phyloP scores from a whole-genome alignment of 1,140 invertebrate genomes.

The Pristionchus pacificus region DNA sequence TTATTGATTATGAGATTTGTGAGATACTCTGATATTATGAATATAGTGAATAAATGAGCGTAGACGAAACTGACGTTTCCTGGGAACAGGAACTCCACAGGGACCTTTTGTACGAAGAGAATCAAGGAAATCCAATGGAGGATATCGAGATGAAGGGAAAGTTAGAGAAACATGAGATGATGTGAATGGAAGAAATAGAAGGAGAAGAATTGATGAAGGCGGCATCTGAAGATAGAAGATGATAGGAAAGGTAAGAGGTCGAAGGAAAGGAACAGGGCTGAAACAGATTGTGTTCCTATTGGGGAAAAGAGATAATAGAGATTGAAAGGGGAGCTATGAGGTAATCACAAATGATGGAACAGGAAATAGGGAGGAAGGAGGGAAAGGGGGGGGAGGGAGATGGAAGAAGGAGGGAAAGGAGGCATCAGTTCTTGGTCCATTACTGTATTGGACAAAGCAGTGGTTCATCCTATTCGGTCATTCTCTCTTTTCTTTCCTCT shows the following conservation, averaged over 20 bases:
- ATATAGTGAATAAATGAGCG: slow-evolving; percentile 66
- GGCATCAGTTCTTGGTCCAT: too few relatives aligned
- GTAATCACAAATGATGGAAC: not conserved
- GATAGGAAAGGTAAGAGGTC: not conserved
- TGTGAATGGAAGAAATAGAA: not conserved
- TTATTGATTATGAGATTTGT: slow-evolving; percentile 77
- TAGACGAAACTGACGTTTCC: slow-evolving; percentile 69
- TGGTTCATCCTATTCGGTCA: not conserved
- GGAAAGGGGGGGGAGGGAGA: too few relatives aligned
- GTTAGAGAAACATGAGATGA: slow-evolving; percentile 57
- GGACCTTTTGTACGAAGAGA: slow-evolving; percentile 80
- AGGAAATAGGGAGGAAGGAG: not conserved
- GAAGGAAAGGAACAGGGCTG: not conserved
- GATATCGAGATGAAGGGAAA: slow-evolving; percentile 64
- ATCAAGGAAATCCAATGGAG: slow-evolving; percentile 87
- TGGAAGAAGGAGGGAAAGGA: too few relatives aligned
- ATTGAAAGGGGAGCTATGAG: not conserved
- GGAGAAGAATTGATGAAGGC: slow-evolving; percentile 12
- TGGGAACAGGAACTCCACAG: slow-evolving; percentile 82
- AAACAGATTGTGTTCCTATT: too few relatives aligned
- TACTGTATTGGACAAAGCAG: not conserved
- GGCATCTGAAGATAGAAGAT: slow-evolving; percentile 13
- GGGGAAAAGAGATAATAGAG: too few relatives aligned
- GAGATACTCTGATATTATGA: slow-evolving; percentile 60
- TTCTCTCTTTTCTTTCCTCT: too few relatives aligned